Percentiles rank a stretch among this genome's conserved stretches.
phyloP scores from a whole-genome alignment of 2,797 vertebrate genomes.

The Moxostoma hubbsi region DNA sequence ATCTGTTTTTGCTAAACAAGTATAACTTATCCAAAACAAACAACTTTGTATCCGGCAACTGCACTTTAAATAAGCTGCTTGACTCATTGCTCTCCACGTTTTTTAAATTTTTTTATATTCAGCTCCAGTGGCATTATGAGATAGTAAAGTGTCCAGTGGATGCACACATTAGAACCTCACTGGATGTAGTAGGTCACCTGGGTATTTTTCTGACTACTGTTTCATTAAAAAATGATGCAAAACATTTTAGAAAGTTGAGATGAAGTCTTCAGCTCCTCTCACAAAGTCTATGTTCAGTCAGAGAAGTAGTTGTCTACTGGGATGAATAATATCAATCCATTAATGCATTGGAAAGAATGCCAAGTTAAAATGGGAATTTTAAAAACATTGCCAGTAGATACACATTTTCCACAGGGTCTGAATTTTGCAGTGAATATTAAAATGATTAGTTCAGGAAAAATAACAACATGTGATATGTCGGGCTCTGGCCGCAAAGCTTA shows the following conservation, averaged over 20 bases:
- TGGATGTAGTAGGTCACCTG: no score
- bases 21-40: no score
- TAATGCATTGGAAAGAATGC: slow-evolving; percentile 56
- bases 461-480: slow-evolving; percentile 60
- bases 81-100: no score
- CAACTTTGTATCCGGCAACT: no score
- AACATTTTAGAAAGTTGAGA: slow-evolving; percentile 65
- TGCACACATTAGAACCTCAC: no score
- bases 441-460: slow-evolving; percentile 65
- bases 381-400: slow-evolving; percentile 65
- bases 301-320: slow-evolving; percentile 62
- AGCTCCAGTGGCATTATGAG: no score
- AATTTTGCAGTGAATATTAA: slow-evolving; percentile 66
- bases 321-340: slow-evolving; percentile 73
- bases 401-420: slow-evolving; percentile 59
- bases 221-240: slow-evolving; percentile 70
- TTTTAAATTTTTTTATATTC: no score
- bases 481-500: slow-evolving; percentile 48
- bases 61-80: no score
- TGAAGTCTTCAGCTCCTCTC: slow-evolving; percentile 63
- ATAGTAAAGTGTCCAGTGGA: no score
- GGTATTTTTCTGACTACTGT: slow-evolving; percentile 13
- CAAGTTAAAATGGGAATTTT: slow-evolving; percentile 60
- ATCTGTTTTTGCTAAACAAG: no score
- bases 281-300: slow-evolving; percentile 58